Evolutionary conservation across 2,888 invertebrate genomes (phyloP).

Genomic region (Chrysomela aeneicollis): DNA sequence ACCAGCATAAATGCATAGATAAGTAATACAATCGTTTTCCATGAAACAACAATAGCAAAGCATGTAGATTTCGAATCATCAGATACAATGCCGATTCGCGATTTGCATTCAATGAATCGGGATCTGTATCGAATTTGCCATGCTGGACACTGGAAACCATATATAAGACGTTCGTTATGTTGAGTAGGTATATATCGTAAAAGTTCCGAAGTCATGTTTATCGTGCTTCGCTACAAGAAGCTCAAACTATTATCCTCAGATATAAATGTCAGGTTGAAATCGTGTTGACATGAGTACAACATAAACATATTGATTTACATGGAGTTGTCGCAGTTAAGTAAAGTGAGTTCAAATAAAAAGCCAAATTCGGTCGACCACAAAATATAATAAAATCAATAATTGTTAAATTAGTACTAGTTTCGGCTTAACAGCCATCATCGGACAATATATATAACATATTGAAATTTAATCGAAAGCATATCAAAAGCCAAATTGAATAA

Average conservation of each 20-base stretch:
- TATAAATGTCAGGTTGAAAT: slow-evolving; percentile 34
- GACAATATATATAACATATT: no score
- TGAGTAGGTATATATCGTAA: neutral
- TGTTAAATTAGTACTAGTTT: no score
- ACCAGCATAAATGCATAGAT: neutral
- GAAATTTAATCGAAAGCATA: no score
- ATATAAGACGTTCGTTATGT: neutral
- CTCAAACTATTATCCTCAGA: slow-evolving; percentile 29
- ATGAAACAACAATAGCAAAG: neutral
- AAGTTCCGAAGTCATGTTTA: neutral
- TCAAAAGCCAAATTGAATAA: no score
- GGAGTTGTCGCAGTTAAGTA: no score
- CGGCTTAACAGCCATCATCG: no score
- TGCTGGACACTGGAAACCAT: neutral
- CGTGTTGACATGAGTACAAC: slow-evolving; percentile 24
- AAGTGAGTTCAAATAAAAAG: no score
- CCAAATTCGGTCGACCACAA: no score
- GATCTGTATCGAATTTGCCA: neutral
- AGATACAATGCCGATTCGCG: neutral
- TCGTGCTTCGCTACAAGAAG: slow-evolving; percentile 26
- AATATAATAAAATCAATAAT: no score
- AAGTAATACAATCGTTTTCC: neutral
- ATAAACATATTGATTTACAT: slow-evolving; percentile 5
- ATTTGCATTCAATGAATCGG: neutral
- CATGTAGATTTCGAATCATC: neutral